These are phyloP conservation scores for Branchellion lobata DNA, from an alignment of 2,888 invertebrate species.

Conservation along the genomic window DNA sequence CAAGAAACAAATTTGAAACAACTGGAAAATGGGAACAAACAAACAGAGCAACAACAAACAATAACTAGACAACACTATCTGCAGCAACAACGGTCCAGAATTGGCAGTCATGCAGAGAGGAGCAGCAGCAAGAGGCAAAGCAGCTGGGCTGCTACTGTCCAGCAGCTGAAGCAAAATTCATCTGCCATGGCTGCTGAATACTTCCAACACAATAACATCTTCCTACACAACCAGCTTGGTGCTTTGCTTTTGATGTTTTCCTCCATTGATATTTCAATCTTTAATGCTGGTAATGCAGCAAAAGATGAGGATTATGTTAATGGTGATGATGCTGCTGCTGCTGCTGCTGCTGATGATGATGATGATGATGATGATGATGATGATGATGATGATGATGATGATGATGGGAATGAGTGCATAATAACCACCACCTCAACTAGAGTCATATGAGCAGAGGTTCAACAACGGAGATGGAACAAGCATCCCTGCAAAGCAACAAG, in stretches of 20 bases:
- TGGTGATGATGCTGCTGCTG: too few relatives aligned
- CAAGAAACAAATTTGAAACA: neutral
- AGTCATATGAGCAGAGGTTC: slow-evolving; percentile 34
- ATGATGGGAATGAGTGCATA: too few relatives aligned
- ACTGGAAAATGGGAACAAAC: neutral
- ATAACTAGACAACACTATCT: neutral
- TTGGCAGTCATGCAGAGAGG: neutral
- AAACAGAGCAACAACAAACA: neutral
- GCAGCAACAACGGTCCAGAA: neutral
- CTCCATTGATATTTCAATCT: neutral
- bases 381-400: neutral
- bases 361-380: neutral
- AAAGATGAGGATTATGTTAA: too few relatives aligned
- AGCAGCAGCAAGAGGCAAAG: neutral
- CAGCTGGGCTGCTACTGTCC: neutral
- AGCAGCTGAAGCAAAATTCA: neutral
- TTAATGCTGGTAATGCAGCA: neutral
- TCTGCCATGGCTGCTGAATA: neutral
- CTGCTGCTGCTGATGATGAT: too few relatives aligned
- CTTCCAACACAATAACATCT: neutral
- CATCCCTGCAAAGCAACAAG: neutral
- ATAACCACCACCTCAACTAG: too few relatives aligned
- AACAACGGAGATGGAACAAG: slow-evolving; percentile 28
- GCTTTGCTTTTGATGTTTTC: neutral
- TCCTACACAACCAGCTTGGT: neutral